These are phyloP conservation scores for Pachyrhynchus sulphureomaculatus DNA, from an alignment of 1,140 invertebrate species.

Conservation along the genomic window DNA sequence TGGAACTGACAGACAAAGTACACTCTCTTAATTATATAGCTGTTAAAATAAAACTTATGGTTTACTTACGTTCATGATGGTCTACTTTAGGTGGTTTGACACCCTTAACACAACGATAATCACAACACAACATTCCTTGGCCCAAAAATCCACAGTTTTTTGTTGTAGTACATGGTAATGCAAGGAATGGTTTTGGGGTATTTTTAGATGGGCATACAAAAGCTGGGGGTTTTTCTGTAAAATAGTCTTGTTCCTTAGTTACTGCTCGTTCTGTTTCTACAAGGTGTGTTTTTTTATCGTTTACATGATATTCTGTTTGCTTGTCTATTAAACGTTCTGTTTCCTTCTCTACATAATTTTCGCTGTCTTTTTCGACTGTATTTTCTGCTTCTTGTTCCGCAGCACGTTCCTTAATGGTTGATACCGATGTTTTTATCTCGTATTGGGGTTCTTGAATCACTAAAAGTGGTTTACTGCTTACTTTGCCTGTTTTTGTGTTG, in stretches of 20 bases:
- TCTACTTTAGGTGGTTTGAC: constrained; percentile 56
- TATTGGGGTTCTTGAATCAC: constrained; percentile 4
- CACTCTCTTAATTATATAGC: too few species aligned
- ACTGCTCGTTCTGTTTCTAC: not conserved
- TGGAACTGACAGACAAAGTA: too few species aligned
- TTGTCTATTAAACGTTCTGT: too few species aligned
- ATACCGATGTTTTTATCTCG: not conserved
- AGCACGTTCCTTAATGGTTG: not conserved
- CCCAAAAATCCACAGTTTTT: constrained; percentile 37
- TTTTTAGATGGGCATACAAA: constrained; percentile 36
- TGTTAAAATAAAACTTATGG: too few species aligned
- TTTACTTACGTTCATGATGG: constrained; percentile 60
- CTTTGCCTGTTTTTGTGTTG: constrained; percentile 1
- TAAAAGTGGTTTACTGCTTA: not conserved
- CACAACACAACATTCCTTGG: constrained; percentile 34
- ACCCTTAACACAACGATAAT: constrained; percentile 59
- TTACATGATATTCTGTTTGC: too few species aligned
- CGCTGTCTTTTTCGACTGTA: too few species aligned
- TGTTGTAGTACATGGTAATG: constrained; percentile 35
- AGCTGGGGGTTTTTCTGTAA: not conserved
- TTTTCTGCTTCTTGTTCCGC: too few species aligned
- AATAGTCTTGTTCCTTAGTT: not conserved
- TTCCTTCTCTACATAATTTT: too few species aligned
- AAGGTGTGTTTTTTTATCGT: not conserved
- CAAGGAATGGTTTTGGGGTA: constrained; percentile 28